A percentile compares a stretch with the other conserved stretches of the same genome.
Evolutionary conservation across 2,888 invertebrate genomes (phyloP).

Genomic region (Agrotis ipsilon): DNA sequence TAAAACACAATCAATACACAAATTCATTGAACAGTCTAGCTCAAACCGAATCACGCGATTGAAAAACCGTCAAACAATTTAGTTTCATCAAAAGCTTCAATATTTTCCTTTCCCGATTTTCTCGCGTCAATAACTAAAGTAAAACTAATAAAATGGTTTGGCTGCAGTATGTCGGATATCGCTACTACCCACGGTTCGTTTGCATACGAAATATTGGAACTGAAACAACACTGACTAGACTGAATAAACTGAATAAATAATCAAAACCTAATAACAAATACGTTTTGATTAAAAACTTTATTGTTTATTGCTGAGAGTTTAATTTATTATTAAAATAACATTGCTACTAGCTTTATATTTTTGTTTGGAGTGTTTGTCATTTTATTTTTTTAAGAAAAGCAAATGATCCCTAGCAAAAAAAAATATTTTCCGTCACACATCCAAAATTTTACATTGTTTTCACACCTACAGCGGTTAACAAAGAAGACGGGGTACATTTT

Average conservation of each 20-base stretch:
- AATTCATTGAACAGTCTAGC: conserved; percentile 13
- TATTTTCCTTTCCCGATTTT: conserved; percentile 62
- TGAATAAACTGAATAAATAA: conserved; percentile 76
- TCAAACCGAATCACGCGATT: conserved; percentile 41
- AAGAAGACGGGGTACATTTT: too few species aligned
- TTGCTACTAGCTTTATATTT: not conserved
- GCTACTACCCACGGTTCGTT: conserved; percentile 73
- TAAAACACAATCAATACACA: conserved; percentile 37
- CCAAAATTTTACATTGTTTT: too few species aligned
- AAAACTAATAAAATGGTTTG: conserved; percentile 73
- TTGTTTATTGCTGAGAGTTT: conserved; percentile 37
- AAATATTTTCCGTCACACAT: too few species aligned
- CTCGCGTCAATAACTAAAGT: conserved; percentile 69
- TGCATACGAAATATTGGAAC: conserved; percentile 81
- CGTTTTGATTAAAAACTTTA: conserved; percentile 77
- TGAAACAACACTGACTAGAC: conserved; percentile 79
- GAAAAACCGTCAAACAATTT: conserved; percentile 52
- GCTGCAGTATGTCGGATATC: conserved; percentile 73
- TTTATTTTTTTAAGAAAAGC: too few species aligned
- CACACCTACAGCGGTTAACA: too few species aligned
- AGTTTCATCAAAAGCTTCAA: conserved; percentile 62
- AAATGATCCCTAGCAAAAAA: too few species aligned
- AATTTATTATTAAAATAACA: conserved; percentile 25
- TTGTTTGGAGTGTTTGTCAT: too few species aligned
- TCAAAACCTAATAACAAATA: conserved; percentile 75